These are phyloP conservation scores for Euphydryas editha DNA, from an alignment of 2,888 invertebrate genomes.

Conservation along the genomic window DNA sequence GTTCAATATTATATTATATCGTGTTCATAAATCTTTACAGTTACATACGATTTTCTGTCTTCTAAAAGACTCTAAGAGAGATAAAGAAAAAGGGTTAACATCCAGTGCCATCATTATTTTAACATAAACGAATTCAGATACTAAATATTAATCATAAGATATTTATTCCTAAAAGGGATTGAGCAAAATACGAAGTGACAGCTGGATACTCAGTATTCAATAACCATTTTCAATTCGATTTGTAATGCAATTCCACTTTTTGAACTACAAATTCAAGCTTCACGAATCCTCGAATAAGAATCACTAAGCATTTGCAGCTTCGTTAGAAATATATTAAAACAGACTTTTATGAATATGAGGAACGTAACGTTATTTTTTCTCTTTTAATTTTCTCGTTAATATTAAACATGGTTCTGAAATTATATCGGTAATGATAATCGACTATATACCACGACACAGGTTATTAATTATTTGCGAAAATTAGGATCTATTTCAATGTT, in stretches of 20 bases:
- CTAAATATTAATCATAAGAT: too few relatives aligned
- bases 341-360: neutral
- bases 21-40: too few relatives aligned
- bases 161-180: neutral
- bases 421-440: neutral
- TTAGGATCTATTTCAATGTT: too few relatives aligned
- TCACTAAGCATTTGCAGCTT: slow-evolving; percentile 25
- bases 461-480: too few relatives aligned
- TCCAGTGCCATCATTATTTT: too few relatives aligned
- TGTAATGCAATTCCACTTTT: slow-evolving; percentile 45
- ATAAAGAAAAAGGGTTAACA: too few relatives aligned
- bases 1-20: too few relatives aligned
- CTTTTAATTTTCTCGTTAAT: neutral
- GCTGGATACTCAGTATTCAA: slow-evolving; percentile 36
- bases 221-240: slow-evolving; percentile 48
- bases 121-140: too few relatives aligned
- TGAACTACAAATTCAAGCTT: slow-evolving; percentile 45
- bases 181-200: neutral
- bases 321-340: slow-evolving; percentile 8
- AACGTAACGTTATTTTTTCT: slow-evolving; percentile 13
- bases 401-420: too few relatives aligned
- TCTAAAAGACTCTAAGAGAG: too few relatives aligned
- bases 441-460: neutral
- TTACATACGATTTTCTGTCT: too few relatives aligned
- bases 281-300: slow-evolving; percentile 32